Evolutionary conservation across 1,140 invertebrate species (phyloP).

Genomic region (Battus philenor): DNA sequence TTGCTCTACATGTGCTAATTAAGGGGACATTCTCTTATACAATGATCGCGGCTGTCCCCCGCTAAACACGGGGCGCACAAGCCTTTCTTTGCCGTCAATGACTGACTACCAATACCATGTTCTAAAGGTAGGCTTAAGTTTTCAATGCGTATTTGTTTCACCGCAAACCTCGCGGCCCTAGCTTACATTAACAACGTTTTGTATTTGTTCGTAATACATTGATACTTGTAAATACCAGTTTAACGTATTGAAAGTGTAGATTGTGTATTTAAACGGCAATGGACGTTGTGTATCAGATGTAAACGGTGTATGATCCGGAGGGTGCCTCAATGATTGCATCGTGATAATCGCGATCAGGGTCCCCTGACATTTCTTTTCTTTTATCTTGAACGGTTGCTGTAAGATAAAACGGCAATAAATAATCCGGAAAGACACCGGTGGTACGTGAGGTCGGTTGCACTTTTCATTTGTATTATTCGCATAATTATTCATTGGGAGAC

Average conservation of each 20-base stretch:
- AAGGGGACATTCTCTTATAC: conserved; percentile 52
- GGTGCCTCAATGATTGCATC: conserved; percentile 53
- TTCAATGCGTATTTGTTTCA: conserved; percentile 59
- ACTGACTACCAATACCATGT: conserved; percentile 58
- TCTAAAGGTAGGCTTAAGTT: conserved; percentile 48
- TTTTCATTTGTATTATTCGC: conserved; percentile 60
- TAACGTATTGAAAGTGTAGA: neutral
- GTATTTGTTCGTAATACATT: conserved; percentile 20
- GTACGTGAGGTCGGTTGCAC: conserved; percentile 53
- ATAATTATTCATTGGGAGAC: conserved; percentile 53
- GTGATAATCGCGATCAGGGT: conserved; percentile 66
- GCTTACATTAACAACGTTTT: neutral
- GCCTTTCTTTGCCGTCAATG: conserved; percentile 47
- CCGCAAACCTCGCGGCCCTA: conserved; percentile 23
- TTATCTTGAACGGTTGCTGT: conserved; percentile 59
- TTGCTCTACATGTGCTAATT: conserved; percentile 64
- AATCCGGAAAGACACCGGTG: conserved; percentile 46
- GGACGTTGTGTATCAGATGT: conserved; percentile 5
- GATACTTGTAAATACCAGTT: conserved; percentile 7
- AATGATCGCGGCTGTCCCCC: conserved; percentile 57
- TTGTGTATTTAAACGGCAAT: too few species aligned
- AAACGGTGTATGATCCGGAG: neutral
- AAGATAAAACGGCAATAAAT: conserved; percentile 70
- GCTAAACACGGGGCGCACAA: conserved; percentile 33
- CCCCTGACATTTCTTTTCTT: conserved; percentile 67